Conservation (phyloP, 2,113 vertebrate genomes). For the Egretta garzetta region DNA sequence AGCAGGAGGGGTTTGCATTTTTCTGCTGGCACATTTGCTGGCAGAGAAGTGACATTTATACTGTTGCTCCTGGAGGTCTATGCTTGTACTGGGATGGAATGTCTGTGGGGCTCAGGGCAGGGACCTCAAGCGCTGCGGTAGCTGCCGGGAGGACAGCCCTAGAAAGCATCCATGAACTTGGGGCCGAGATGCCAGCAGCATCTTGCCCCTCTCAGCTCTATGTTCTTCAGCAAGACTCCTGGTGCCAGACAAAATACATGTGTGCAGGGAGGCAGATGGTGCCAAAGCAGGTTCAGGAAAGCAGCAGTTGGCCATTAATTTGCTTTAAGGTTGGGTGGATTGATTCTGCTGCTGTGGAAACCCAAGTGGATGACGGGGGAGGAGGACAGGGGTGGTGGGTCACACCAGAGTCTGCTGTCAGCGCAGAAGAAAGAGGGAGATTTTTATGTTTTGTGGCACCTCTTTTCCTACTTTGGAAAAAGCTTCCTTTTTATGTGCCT, state of each 20-base stretch:
- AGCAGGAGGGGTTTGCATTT: background rate
- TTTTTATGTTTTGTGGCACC: background rate
- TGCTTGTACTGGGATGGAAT: background rate
- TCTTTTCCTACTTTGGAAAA: background rate
- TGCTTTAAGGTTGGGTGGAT: background rate
- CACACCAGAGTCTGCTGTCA: background rate
- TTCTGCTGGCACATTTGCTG: background rate
- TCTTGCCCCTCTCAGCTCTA: background rate
- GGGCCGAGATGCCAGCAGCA: background rate
- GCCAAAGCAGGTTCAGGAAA: background rate
- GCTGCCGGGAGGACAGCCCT: background rate
- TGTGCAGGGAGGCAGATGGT: background rate
- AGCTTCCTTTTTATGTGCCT: background rate
- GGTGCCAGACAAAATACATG: background rate
- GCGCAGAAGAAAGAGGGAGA: background rate
- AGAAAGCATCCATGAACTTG: background rate
- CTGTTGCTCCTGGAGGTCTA: accelerated
- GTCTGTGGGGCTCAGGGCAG: accelerated
- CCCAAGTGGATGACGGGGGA: background rate
- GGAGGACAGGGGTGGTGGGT: background rate
- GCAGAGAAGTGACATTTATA: background rate
- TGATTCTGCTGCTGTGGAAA: background rate
- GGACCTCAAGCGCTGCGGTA: accelerated
- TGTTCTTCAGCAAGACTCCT: background rate
- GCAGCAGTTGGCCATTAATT: background rate